phyloP scores from a whole-genome alignment of 2,113 vertebrate species.

The Kryptolebias marmoratus region DNA sequence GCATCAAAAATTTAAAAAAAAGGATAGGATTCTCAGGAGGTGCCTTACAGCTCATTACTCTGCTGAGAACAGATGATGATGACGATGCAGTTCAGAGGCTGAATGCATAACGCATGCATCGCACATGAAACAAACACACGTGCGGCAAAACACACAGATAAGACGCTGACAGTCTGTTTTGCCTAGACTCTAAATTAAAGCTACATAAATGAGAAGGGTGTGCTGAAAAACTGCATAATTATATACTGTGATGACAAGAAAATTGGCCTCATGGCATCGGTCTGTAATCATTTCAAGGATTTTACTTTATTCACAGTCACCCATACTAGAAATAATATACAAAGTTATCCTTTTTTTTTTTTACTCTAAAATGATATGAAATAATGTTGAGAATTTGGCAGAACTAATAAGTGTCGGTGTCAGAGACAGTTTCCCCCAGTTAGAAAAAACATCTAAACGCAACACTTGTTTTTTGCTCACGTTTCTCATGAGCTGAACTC shows the following conservation, averaged over 20 bases:
- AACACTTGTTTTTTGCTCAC: too few relatives aligned
- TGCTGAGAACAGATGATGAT: conserved; percentile 27
- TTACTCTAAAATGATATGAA: too few relatives aligned
- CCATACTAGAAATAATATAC: too few relatives aligned
- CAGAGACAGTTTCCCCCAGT: too few relatives aligned
- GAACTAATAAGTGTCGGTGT: too few relatives aligned
- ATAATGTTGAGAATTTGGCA: too few relatives aligned
- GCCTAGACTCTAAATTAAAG: conserved; percentile 17
- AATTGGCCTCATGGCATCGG: not conserved
- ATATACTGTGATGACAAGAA: not conserved
- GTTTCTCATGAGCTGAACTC: too few relatives aligned
- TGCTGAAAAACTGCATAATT: not conserved
- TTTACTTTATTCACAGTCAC: too few relatives aligned
- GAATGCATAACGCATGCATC: conserved; percentile 16
- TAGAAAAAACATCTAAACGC: too few relatives aligned
- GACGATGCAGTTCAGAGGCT: conserved; percentile 31
- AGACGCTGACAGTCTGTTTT: not conserved
- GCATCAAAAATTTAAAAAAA: too few relatives aligned
- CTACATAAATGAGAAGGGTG: not conserved
- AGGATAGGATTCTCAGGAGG: conserved; percentile 6
- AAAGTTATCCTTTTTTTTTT: too few relatives aligned
- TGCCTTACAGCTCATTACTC: conserved; percentile 46
- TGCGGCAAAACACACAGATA: not conserved
- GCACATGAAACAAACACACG: conserved; percentile 15
- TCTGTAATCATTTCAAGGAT: too few relatives aligned